Conservation (phyloP, 1,140 invertebrate genomes). For the Maconellicoccus hirsutus region DNA sequence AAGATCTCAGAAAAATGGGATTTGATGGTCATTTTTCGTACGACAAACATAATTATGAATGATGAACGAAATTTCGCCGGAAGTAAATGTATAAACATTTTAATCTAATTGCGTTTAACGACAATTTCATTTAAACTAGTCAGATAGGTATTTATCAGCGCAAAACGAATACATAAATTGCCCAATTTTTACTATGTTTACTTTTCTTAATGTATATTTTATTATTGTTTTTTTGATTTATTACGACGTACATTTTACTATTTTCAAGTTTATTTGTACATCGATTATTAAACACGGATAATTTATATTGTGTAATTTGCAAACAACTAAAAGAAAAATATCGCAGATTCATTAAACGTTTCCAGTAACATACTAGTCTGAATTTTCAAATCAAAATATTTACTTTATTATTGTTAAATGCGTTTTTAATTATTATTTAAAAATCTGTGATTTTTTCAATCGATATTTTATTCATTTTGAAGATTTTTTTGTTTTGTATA, state of each 20-base stretch:
- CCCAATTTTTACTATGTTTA: background rate
- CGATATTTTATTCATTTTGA: background rate
- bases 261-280: no score
- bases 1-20: constrained; percentile 14
- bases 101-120: no score
- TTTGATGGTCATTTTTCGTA: background rate
- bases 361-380: background rate
- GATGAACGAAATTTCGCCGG: no score
- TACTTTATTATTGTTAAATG: background rate
- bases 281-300: no score
- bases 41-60: no score
- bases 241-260: no score
- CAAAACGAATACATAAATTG: background rate
- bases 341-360: background rate
- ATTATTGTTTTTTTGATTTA: no score
- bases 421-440: background rate
- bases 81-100: no score
- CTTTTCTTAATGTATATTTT: no score
- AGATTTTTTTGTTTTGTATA: no score
- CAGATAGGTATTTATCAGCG: background rate
- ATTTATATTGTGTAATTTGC: background rate
- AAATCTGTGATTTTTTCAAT: background rate
- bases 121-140: background rate
- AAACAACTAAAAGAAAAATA: background rate
- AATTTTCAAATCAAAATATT: background rate